These are phyloP conservation scores for Sarcophaga bullata DNA, from an alignment of 1,140 invertebrate genomes.

Conservation along the genomic window DNA sequence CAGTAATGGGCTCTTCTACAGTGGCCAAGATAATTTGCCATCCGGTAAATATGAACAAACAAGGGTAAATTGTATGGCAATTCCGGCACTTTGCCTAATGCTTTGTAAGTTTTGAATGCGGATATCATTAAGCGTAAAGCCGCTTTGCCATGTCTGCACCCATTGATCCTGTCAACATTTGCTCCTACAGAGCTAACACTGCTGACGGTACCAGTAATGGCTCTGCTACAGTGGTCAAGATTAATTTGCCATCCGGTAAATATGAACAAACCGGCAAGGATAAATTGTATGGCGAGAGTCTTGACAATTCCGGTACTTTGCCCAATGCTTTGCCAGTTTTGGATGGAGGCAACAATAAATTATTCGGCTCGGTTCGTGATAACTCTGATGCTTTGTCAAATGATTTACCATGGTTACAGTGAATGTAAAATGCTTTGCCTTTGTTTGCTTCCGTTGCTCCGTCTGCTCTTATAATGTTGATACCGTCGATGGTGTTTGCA, in stretches of 20 bases:
- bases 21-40: slow-evolving; percentile 69
- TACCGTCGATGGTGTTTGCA: slow-evolving; percentile 69
- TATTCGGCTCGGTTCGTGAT: too few species aligned
- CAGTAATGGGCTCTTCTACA: slow-evolving; percentile 68
- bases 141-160: slow-evolving; percentile 43
- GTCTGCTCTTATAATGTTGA: slow-evolving; percentile 72
- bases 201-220: slow-evolving; percentile 69
- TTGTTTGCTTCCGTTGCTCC: slow-evolving; percentile 65
- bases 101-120: slow-evolving; percentile 62
- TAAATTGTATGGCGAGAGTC: slow-evolving; percentile 68
- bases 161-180: slow-evolving; percentile 65
- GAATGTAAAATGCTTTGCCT: too few species aligned
- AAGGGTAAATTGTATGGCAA: slow-evolving; percentile 63
- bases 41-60: slow-evolving; percentile 54
- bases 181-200: slow-evolving; percentile 70
- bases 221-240: slow-evolving; percentile 65
- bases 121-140: slow-evolving; percentile 57
- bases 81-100: slow-evolving; percentile 51
- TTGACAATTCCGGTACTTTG: slow-evolving; percentile 53
- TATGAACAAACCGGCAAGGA: slow-evolving; percentile 55
- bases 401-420: too few species aligned
- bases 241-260: slow-evolving; percentile 66
- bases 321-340: slow-evolving; percentile 64
- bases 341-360: too few species aligned
- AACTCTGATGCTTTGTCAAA: slow-evolving; percentile 51